phyloP scores from a whole-genome alignment of 2,113 vertebrate genomes.

The Pomatorhinus ruficollis region DNA sequence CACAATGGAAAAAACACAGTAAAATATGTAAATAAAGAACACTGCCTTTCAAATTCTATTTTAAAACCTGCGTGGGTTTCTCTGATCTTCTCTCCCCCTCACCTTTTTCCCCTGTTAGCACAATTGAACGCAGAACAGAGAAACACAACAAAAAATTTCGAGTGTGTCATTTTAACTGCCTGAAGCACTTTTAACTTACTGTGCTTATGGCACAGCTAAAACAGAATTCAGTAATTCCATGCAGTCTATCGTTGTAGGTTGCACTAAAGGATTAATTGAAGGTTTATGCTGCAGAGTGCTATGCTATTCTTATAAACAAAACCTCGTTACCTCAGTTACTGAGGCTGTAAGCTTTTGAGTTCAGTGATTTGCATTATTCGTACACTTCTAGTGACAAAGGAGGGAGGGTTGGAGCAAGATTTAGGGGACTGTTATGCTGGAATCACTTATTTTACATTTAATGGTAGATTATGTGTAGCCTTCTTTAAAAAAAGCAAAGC shows the following conservation, averaged over 20 bases:
- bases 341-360: slow-evolving; percentile 24
- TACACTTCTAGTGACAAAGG: slow-evolving; percentile 5
- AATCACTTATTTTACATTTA: background rate
- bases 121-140: slow-evolving; percentile 1
- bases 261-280: slow-evolving; percentile 58
- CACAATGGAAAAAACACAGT: background rate
- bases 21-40: background rate
- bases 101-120: background rate
- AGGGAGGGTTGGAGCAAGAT: background rate
- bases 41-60: slow-evolving; percentile 25
- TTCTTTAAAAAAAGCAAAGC: background rate
- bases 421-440: background rate
- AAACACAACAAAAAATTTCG: background rate
- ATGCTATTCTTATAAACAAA: slow-evolving; percentile 60
- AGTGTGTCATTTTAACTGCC: slow-evolving; percentile 25
- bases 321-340: slow-evolving; percentile 41
- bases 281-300: slow-evolving; percentile 48
- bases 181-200: slow-evolving; percentile 39
- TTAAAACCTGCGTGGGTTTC: slow-evolving; percentile 28
- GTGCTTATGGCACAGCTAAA: slow-evolving; percentile 14
- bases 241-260: background rate
- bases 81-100: slow-evolving; percentile 27
- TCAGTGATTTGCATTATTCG: slow-evolving; percentile 50
- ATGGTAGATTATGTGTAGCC: background rate
- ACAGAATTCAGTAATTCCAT: slow-evolving; percentile 28